Evolutionary conservation across 2,797 vertebrate species (phyloP), one percentile per base, ranked within the genome.

Genomic region (Hippopotamyrus pictus): DNA sequence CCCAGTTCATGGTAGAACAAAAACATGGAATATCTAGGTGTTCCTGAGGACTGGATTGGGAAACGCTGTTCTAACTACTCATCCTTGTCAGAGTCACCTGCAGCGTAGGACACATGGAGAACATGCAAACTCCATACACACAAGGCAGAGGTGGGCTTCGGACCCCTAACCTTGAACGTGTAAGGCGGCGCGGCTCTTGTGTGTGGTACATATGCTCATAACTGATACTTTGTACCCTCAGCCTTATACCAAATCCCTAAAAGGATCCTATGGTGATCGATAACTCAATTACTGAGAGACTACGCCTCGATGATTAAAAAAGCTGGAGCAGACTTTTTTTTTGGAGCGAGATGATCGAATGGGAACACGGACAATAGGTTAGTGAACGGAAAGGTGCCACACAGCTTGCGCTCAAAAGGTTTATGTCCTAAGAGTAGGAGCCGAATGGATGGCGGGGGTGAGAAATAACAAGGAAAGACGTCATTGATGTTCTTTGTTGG

Each of bases 321-420:
- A 53, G 84, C 29, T 46, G 89, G 76, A 44, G 59, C 86, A 29
- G 54, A 29, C 83, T 53, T 44, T 76, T 50, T 86, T 37, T 73
- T 17, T 14, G 46, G 14, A 25, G 44, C 9, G 50, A 89, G 84
- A 76, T 69, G 59, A 89, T 89, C 48, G 89, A 89, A 89, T 69
- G 11, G n/a, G 84, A 89, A 87, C 12, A 6, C n/a, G 29, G 84
- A 89, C 62, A 89, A 86, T 87, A 87, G 84, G 84, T 87, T 86
- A 69, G 46, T 12, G 83, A 86, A 46, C n/a, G 12, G 54, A 89
- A 87, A 73, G 46, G 14, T 89, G 62, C 53, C 84, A 76, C 48
- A 73, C 3, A 41, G 29, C 48, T 87, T 50, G 11, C 8, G 19
- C 59, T 88, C 86, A 29, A 29, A 88, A 53, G 65, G 29, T 87